phyloP scores from a whole-genome alignment of 2,888 invertebrate genomes.

The Coleophora flavipennella region DNA sequence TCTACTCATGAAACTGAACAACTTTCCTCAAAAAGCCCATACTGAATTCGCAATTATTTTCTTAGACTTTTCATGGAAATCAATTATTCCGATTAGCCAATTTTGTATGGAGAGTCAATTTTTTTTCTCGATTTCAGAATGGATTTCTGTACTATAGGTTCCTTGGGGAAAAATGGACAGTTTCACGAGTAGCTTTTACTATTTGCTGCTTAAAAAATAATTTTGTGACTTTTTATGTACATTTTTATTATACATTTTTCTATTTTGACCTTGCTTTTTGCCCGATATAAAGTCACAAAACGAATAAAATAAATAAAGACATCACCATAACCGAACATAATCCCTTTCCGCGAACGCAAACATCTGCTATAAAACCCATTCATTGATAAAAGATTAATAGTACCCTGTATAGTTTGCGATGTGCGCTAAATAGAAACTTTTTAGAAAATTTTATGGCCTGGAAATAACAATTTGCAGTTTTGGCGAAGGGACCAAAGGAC shows the following conservation, averaged over 20 bases:
- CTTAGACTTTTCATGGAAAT: too few relatives aligned
- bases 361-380: conserved; percentile 38
- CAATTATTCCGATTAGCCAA: too few relatives aligned
- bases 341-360: conserved; percentile 19
- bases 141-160: too few relatives aligned
- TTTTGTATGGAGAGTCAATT: too few relatives aligned
- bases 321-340: conserved; percentile 19
- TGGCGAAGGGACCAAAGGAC: conserved; percentile 27
- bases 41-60: too few relatives aligned
- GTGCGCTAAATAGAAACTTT: conserved; percentile 37
- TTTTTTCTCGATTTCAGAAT: too few relatives aligned
- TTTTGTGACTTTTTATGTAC: background rate
- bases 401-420: conserved; percentile 21
- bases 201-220: too few relatives aligned
- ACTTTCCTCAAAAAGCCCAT: too few relatives aligned
- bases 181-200: too few relatives aligned
- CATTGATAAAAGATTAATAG: conserved; percentile 60
- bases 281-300: conserved; percentile 15
- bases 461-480: conserved; percentile 67
- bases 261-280: conserved; percentile 1
- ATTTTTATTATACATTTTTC: background rate
- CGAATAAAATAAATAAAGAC: conserved; percentile 18
- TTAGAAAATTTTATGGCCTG: conserved; percentile 62
- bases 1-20: too few relatives aligned
- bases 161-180: too few relatives aligned